These are phyloP conservation scores for Dysmachus trigonus DNA, from an alignment of 2,888 invertebrate genomes.

Conservation along the genomic window DNA sequence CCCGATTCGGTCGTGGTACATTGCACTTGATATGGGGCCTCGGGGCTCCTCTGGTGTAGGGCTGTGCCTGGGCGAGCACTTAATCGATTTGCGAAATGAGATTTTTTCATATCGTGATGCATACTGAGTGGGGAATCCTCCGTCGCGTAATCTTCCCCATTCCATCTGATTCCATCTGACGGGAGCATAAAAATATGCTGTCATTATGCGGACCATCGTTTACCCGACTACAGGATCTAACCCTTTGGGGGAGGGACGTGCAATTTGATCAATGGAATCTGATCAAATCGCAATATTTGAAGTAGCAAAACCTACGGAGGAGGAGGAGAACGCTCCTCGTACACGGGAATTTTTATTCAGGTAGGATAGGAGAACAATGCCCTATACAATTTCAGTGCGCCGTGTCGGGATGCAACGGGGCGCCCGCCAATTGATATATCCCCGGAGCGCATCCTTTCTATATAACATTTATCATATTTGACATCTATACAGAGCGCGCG, in stretches of 20 bases:
- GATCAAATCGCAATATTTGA: constrained; percentile 17
- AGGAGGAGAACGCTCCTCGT: neutral
- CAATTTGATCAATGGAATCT: neutral
- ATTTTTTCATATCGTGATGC: neutral
- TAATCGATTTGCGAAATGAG: neutral
- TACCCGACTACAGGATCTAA: neutral
- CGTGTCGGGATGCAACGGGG: neutral
- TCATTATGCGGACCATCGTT: neutral
- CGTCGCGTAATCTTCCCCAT: neutral
- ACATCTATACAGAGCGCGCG: neutral
- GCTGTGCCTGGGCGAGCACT: neutral
- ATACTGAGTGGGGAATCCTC: neutral
- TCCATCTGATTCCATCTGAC: neutral
- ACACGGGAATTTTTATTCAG: neutral
- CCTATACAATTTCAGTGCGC: neutral
- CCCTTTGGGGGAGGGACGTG: neutral
- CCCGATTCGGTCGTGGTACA: neutral
- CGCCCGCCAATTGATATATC: constrained; percentile 22
- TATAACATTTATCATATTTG: constrained; percentile 27
- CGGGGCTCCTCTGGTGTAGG: too few relatives aligned
- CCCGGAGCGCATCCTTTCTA: neutral
- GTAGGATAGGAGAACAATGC: neutral
- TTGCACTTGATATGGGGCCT: neutral
- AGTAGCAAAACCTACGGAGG: neutral
- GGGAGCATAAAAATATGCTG: neutral